A percentile compares a stretch with the other conserved stretches of the same genome.
phyloP scores from a whole-genome alignment of 2,113 vertebrate species.

The Calidris pugnax region DNA sequence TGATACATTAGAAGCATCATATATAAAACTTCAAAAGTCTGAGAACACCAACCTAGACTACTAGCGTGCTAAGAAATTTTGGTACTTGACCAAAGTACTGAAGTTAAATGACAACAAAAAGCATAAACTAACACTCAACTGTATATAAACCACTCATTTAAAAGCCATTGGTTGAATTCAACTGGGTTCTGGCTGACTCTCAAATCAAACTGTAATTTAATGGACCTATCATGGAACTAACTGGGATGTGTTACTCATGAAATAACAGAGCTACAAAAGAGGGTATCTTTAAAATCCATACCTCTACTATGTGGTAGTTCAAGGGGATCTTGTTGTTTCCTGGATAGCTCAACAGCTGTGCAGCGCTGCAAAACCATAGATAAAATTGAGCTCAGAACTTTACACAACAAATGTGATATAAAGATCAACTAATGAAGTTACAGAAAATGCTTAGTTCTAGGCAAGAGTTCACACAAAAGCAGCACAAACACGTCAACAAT shows the following conservation, averaged over 20 bases:
- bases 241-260: neutral
- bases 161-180: neutral
- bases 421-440: neutral
- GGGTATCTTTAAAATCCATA: constrained; percentile 56
- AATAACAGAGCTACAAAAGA: neutral
- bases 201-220: neutral
- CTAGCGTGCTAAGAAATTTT: neutral
- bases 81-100: neutral
- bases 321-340: constrained; percentile 97
- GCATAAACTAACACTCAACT: neutral
- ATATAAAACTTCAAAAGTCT: neutral
- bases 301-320: constrained; percentile 99
- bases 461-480: neutral
- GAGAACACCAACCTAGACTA: neutral
- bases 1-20: neutral
- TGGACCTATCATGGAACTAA: neutral
- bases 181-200: neutral
- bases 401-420: neutral
- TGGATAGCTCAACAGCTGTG: constrained; percentile 94
- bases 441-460: neutral
- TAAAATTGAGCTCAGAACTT: neutral
- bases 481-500: neutral
- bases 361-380: constrained; percentile 80
- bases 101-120: neutral
- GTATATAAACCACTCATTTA: neutral